phyloP scores from a whole-genome alignment of 2,797 vertebrate genomes.

The Pangasius krempfi region DNA sequence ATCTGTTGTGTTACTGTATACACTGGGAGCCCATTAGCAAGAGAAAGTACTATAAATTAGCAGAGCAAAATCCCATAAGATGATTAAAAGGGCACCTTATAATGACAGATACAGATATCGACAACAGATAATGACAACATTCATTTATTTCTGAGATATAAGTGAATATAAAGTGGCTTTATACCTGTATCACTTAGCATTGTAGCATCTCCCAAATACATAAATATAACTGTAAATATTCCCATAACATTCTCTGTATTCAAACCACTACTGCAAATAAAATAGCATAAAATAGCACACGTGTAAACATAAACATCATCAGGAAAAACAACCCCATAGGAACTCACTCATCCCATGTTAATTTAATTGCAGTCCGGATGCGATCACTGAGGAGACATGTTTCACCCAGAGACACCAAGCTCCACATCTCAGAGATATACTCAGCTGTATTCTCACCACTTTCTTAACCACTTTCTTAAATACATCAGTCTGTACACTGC shows the following conservation, averaged over 20 bases:
- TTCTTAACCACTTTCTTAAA: not conserved
- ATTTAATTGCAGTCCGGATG: not conserved
- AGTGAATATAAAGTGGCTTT: no score
- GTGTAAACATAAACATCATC: not conserved
- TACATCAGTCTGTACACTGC: not conserved
- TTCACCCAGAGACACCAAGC: not conserved
- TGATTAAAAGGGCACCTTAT: not conserved
- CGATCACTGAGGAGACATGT: not conserved
- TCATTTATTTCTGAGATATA: no score
- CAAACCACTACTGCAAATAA: not conserved
- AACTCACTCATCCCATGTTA: slow-evolving; percentile 1
- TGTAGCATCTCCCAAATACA: not conserved
- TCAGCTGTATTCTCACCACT: not conserved
- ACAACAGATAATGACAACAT: no score
- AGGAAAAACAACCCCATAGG: not conserved
- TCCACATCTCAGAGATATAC: no score
- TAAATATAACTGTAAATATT: not conserved
- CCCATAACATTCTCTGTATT: not conserved
- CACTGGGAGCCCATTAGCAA: not conserved
- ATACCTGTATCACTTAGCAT: not conserved
- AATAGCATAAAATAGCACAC: not conserved
- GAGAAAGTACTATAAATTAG: not conserved
- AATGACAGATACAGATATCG: not conserved
- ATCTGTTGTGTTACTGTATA: not conserved
- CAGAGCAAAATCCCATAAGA: not conserved